phyloP scores from a whole-genome alignment of 2,797 vertebrate genomes.

The Platyrinchus mystaceus region DNA sequence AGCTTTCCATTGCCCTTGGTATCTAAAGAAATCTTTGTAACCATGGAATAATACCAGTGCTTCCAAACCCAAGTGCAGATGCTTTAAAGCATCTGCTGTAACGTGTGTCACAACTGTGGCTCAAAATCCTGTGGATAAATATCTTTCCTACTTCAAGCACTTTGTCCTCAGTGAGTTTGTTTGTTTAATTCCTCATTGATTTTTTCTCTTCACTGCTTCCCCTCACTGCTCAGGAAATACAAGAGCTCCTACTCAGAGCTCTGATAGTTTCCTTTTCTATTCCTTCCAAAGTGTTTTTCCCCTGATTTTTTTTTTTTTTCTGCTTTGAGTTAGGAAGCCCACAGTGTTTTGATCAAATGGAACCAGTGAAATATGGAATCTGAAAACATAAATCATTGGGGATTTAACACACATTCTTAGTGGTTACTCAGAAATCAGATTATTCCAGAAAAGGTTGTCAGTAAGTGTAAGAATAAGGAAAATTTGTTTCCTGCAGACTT shows the following conservation, averaged over 20 bases:
- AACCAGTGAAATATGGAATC: not conserved
- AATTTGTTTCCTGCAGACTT: not conserved
- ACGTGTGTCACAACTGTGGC: not conserved
- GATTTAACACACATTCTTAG: not conserved
- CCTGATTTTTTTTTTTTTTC: not conserved
- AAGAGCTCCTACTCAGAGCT: not conserved
- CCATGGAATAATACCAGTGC: not conserved
- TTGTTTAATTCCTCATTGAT: not conserved
- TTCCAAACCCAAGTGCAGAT: not conserved
- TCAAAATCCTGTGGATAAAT: not conserved
- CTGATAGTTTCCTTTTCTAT: not conserved
- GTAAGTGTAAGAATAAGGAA: not conserved
- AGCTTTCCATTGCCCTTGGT: not conserved
- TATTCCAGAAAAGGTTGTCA: not conserved
- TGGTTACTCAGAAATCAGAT: not conserved
- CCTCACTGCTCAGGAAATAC: not conserved
- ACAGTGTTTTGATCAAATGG: not conserved
- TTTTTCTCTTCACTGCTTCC: not conserved
- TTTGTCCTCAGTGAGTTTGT: not conserved
- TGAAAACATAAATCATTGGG: not conserved
- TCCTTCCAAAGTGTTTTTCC: not conserved
- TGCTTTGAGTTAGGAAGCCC: not conserved
- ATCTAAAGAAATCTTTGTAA: conserved; percentile 17
- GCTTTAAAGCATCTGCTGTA: not conserved
- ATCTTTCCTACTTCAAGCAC: not conserved